Base-by-base conservation (phyloP, 2,888 invertebrate species). In the Netelia virgata region DNA sequence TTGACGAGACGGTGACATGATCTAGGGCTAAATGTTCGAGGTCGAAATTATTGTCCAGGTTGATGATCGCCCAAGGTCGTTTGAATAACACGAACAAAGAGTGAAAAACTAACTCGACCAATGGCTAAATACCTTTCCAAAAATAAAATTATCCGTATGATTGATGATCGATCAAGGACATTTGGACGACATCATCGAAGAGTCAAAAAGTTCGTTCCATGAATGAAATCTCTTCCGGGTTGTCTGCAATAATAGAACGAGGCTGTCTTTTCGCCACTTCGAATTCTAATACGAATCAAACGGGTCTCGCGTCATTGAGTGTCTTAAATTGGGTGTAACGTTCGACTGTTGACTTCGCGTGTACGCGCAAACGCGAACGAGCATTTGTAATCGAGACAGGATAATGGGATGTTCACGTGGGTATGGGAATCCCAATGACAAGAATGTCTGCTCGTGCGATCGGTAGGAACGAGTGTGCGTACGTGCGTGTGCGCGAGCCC, bases 251-350 rank as follows among this genome's bases (percentile, higher is more conserved):
- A 3, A 18, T 59, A 18, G 53, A 55, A 55, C 47, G 59, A 47
- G 28, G 41, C 14, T 70, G 36, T 77, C 63, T 74, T 47, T 6
- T 85, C 87, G 86, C 82, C 86, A 83, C 59, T 77, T 88, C 83
- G 87, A 89, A 88, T 90, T 88, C 89, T 90, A 92, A 92, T 91
- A 90, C 90, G 90, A 90, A 90, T 91, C 89, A 86, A 89, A 88
- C 89, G 87, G 87, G 85, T 57, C 73, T 81, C 68, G 41, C 61
- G 77, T 89, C 88, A 92, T 92, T 91, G 90, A 92, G 89, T 85
- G 90, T 90, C 92, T 92, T 90, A 92, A 93, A 93, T 93, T 92
- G 92, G 91, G 92, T 92, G 93, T 92, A 93, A 92, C 93, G 91
- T 90, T 91, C 90, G 91, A 88, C 88, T 92, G 92, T 93, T 93